Evolutionary conservation across 2,888 invertebrate genomes (phyloP).

Genomic region (Thumatha senex): DNA sequence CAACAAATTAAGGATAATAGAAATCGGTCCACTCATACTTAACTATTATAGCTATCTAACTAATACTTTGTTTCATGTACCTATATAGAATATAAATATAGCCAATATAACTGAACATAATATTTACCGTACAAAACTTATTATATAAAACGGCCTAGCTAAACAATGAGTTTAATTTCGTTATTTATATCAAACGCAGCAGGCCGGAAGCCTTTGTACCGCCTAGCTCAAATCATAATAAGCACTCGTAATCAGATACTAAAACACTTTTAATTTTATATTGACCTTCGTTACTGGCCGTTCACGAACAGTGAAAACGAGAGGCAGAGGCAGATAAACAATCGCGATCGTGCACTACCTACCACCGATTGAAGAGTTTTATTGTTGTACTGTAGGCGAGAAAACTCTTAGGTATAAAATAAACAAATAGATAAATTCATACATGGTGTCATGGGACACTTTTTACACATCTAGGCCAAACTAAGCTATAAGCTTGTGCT

Average conservation of each 20-base stretch:
- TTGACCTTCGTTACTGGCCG: constrained; percentile 76
- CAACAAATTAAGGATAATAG: too few relatives aligned
- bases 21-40: too few relatives aligned
- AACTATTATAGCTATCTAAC: too few relatives aligned
- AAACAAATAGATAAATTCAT: too few relatives aligned
- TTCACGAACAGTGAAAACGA: constrained; percentile 78
- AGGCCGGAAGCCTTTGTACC: constrained; percentile 60
- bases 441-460: too few relatives aligned
- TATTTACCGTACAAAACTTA: constrained; percentile 15
- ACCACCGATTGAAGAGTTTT: constrained; percentile 59
- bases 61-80: too few relatives aligned
- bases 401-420: constrained; percentile 19
- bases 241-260: constrained; percentile 76
- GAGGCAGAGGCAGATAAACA: constrained; percentile 75
- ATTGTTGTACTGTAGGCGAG: constrained; percentile 40
- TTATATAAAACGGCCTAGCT: constrained; percentile 23
- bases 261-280: constrained; percentile 79
- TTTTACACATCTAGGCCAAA: too few relatives aligned
- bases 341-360: constrained; percentile 70
- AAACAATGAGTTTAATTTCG: constrained; percentile 40
- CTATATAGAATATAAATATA: background rate
- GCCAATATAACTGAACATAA: constrained; percentile 12
- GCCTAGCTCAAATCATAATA: constrained; percentile 63
- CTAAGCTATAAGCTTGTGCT: too few relatives aligned
- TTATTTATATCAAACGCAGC: constrained; percentile 45